These are phyloP conservation scores for Phaethon lepturus DNA, from an alignment of 2,113 vertebrate genomes.

Conservation along the genomic window DNA sequence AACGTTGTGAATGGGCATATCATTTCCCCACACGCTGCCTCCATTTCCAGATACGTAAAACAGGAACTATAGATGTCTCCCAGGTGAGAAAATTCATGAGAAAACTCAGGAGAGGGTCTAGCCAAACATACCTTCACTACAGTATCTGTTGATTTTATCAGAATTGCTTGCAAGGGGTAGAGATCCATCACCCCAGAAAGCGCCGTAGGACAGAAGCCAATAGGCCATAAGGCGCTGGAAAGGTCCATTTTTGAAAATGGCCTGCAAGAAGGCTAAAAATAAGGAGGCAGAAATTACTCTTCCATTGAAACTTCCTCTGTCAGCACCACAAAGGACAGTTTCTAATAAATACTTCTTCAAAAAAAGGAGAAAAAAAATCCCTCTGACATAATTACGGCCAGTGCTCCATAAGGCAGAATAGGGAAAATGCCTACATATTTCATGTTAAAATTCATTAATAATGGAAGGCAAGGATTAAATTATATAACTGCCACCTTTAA, in stretches of 20 bases:
- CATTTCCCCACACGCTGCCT: not conserved
- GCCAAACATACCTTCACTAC: not conserved
- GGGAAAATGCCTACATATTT: slow-evolving; percentile 78
- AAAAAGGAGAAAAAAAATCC: slow-evolving; percentile 30
- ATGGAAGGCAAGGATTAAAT: slow-evolving; percentile 79
- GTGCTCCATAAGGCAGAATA: slow-evolving; percentile 53
- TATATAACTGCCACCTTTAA: slow-evolving; percentile 80
- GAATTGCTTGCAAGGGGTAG: not conserved
- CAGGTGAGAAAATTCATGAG: not conserved
- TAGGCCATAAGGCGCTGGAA: not conserved
- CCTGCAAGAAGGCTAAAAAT: slow-evolving; percentile 36
- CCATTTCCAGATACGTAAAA: not conserved
- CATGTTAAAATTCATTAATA: slow-evolving; percentile 84
- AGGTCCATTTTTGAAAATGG: slow-evolving; percentile 10
- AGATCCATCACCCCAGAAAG: not conserved
- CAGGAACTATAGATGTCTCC: not conserved
- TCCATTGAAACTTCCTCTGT: slow-evolving; percentile 46
- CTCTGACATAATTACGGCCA: slow-evolving; percentile 66
- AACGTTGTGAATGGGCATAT: not conserved
- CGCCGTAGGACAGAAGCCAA: not conserved
- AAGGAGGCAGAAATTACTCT: slow-evolving; percentile 16
- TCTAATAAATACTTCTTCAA: slow-evolving; percentile 51
- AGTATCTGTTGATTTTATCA: not conserved
- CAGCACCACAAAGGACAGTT: slow-evolving; percentile 37
- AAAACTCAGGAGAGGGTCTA: not conserved